Base-by-base conservation (phyloP, 2,113 vertebrate genomes). In the Osmerus mordax region DNA sequence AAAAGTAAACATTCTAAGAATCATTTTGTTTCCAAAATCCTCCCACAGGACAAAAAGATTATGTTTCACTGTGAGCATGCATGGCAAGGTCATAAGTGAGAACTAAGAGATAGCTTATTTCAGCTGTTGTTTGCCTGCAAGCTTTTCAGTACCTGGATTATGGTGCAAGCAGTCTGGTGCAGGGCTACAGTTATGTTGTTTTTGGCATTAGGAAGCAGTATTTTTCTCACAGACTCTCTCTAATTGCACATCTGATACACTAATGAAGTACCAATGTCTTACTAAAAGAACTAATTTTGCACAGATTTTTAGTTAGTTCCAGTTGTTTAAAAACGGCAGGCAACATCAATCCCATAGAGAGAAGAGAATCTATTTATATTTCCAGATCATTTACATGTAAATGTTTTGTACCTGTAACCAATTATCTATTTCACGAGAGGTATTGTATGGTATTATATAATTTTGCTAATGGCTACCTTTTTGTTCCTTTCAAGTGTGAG, bases 31-130 rank as follows among this genome's bases (percentile, higher is more conserved):
- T 54, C 62, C 70, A 74, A 21, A 71, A 72, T 78, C 74, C 72
- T 74, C 69, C 71, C 65, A 75, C 73, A 80, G 18, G 67, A 69
- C 15, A 23, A 73, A 81, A 78, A 73, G 53, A 80, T 71, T 78
- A 75, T 81, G 76, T 86, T 77, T 79, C 84, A 86, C 78, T 89
- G 89, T 91, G 90, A 90, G 89, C 86, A 91, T 90, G 89, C 81
- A 74, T 83, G 84, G 72, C 80, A 85, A 85, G 80, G 72, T 84
- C 86, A 78, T 83, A 81, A 80, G 69, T 78, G 72, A 86, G 66
- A 81, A n/a, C 13, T n/a, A 18, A 47, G 23, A 53, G 19, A 67
- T 41, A 76, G 78, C 64, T 21, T 9, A 14, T 60, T 62, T 71
- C 51, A 56, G 5, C 6, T 52, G 1, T 72, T 56, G n/a, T 60